Base-by-base conservation (phyloP, 1,140 invertebrate genomes). In the Danaus plexippus region DNA sequence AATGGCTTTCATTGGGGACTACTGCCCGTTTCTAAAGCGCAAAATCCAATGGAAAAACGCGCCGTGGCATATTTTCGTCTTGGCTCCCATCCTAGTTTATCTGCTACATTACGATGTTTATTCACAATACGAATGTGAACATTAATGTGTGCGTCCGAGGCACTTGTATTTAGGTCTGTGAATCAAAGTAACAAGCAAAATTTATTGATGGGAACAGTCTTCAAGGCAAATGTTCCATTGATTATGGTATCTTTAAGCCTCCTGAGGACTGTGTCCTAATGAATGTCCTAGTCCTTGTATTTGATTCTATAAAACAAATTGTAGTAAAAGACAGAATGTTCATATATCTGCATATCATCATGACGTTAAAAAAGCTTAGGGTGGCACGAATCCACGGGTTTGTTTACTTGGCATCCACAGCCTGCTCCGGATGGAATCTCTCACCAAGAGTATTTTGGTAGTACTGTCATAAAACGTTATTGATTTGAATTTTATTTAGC, bases 41-140 rank as follows among this genome's bases (percentile, higher is more conserved):
- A 72, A 77, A 84, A 82, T 75, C 80, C 80, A 82, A 85, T 85
- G 80, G 83, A 86, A 85, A 86, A 86, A 86, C 81, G 83, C 83
- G 81, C 63, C 73, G 78, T 78, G 70, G 83, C 83, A 86, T 86
- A 86, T 86, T 86, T 86, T 86, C 83, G 83, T 86, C 83, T 86
- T 87, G 83, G 83, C 83, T 85, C 78, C 75, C 76, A 85, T 85
- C 83, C 83, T 86, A 86, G 83, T 86, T 86, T 84, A 86, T 86
- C 83, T 83, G 83, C 77, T 86, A 84, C 83, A 86, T 86, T 83
- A 84, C 81, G 81, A 86, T 86, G 83, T 86, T 86, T 86, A 86
- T 85, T 85, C 83, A 86, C 80, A 86, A 86, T 86, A 83, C 83
- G 75, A 82, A 83, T 80, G 78, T 66, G 77, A 78, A 66, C 80